Evolutionary conservation across 2,888 invertebrate species (phyloP), one percentile per base, ranked within the genome.

Genomic region (Melinaea marsaeus): DNA sequence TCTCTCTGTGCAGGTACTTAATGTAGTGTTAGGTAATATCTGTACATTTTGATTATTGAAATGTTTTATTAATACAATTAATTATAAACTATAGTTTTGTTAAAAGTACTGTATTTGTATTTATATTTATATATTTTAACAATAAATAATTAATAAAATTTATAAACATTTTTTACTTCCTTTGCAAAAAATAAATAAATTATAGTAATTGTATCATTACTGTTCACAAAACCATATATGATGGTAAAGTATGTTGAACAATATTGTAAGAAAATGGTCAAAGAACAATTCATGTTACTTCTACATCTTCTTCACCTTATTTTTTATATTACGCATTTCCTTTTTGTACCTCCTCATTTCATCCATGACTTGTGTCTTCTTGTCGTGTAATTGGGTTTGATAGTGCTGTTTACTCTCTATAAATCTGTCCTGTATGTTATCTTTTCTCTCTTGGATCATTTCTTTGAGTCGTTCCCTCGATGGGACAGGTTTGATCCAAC

Each of bases 401-500:
- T 86, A 88, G 66, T 86, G 87, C 63, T 86, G 83, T 73, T 87
- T 92, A 58, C 91, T 91, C 70, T 93, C 93, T 74, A 92, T 91
- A 64, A 94, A 92, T 70, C 91, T 90, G 70, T 93, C 92, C 69
- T 94, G 92, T 35, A 94, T 72, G 71, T 92, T 92, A 42, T 92
- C 93, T 76, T 92, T 93, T 69, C 90, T 91, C 72, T 92, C 93
- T 72, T 92, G 87, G 67, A 93, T 86, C 85, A 94, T 93, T 76
- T 93, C 92, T 77, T 93, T 93, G 9, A 94, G 84, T 70, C 93
- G 81, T 72, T 93, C 92, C 61, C 88, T 89, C 33, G 93, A 93
- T 22, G 95, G 95, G 45, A 96, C 94, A n/a, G 96, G 96, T 79
- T 94, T 95, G 65, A 97, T 95, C 81, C 95, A 94, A 58, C 98